Base-by-base conservation (phyloP, 2,888 invertebrate species). In the Diplolepis rosae region DNA sequence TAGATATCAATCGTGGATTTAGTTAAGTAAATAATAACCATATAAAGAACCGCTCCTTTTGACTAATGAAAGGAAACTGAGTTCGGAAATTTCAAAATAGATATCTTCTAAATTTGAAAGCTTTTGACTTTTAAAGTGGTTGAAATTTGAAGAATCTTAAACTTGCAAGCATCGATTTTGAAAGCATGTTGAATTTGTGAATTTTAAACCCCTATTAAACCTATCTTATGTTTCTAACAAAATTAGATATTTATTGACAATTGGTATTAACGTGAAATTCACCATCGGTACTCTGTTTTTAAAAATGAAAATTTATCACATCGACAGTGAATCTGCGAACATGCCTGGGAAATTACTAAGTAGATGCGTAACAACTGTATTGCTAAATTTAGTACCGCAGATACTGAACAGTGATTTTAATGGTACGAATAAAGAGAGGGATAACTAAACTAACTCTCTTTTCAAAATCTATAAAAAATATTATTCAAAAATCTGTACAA, bases 311-410 rank as follows among this genome's bases (percentile, higher is more conserved):
- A 61, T 61, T 39, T 39, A 5, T 24, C 0, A 32, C 39, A 27
- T 35, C 61, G 24, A 13, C n/a, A 61, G 35, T 39, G 39, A 61
- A 35, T 61, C 24, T 61, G 24, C 39, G 39, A 39, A 39, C 0
- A 61, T 39, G 24, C 35, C 35, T 54, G 4, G 9, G 1, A 32
- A 9, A 61, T 35, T 35, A 61, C 35, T 61, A 54, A 28, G 15
- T 32, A 61, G 6, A 24, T 39, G 61, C n/a, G 22, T 61, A 24
- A 35, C 9, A 39, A 61, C 35, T 61, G 61, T 24, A 24, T 11
- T 18, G 39, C 24, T 39, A 61, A 35, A 61, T 22, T 56, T 61
- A 61, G 39, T 61, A 61, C 61, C 61, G 39, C 24, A 61, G 61
- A 35, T 61, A 56, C 56, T 35, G 39, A 61, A 61, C 61, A 61